Evolutionary conservation across 2,797 vertebrate genomes (phyloP), one percentile per base, ranked within the genome.

Genomic region (Agapornis canus): DNA sequence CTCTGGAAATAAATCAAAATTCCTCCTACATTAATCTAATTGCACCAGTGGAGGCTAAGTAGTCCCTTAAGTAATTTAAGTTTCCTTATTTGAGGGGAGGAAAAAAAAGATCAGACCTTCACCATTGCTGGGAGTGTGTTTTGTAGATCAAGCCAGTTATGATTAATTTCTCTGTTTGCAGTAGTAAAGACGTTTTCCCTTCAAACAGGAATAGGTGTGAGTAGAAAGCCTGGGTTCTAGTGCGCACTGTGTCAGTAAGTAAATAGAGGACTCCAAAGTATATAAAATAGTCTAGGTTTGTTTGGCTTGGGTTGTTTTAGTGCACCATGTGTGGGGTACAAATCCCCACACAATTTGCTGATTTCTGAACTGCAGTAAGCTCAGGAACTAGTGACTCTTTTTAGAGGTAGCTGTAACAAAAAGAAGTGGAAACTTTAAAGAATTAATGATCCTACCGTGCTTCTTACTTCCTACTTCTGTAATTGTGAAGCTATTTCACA

Each of bases 1-100:
- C 88, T 95, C 90, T 90, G 63, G 78, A 96, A 97, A 97, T 96
- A 95, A 97, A 95, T 97, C 95, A 95, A 90, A 94, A 86, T 92
- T 91, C 79, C 76, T 96, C 81, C 86, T 95, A 61, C 40, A 69
- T 95, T 95, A 96, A 97, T 95, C 91, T 96, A 97, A 95, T 95
- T 92, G 82, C 92, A 95, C 90, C 83, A 92, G 89, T 82, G 96
- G 93, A 95, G 96, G 89, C 70, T 94, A 96, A 97, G 83, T 48
- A 97, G 93, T 97, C 97, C 96, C 97, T 92, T 73, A 97, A 96
- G 96, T 95, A 97, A 97, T 97, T 97, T 97, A 90, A 94, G 92
- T 92, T 96, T 92, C 90, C 91, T 93, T 92, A 92, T 96, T 96
- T 87, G 90, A 82, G 60, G 31, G 16, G 31, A 31, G 16, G 11